These are phyloP conservation scores for Melanotaenia parkinsoni DNA, from an alignment of 2,797 vertebrate species.

Conservation along the genomic window DNA sequence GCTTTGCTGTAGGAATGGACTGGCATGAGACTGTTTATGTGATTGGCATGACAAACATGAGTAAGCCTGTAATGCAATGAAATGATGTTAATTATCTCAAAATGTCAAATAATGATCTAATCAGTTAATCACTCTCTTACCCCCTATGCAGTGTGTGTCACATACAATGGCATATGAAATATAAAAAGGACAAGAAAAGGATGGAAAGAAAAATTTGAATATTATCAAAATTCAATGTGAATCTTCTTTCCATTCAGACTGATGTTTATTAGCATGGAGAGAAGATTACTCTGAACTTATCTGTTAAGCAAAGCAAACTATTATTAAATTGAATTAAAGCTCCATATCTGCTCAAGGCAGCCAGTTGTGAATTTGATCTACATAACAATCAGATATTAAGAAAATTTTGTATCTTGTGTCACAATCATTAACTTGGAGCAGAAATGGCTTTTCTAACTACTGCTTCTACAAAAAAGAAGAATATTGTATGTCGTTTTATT, in stretches of 20 bases:
- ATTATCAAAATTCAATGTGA: background rate
- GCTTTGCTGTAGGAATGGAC: conserved; percentile 29
- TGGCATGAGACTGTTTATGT: background rate
- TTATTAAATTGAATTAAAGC: background rate
- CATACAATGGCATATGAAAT: background rate
- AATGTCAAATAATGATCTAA: background rate
- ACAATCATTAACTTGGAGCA: background rate
- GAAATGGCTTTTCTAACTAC: background rate
- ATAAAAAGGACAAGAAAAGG: background rate
- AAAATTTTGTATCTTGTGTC: background rate
- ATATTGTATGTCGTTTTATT: too few relatives aligned
- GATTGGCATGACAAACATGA: background rate
- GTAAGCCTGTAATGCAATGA: background rate
- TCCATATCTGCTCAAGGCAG: background rate
- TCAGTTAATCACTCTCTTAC: background rate
- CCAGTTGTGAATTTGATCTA: background rate
- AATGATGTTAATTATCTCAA: background rate
- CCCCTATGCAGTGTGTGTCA: background rate
- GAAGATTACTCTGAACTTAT: background rate
- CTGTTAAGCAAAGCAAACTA: conserved; percentile 1
- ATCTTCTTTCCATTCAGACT: background rate
- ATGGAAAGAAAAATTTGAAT: background rate
- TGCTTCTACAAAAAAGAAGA: too few relatives aligned
- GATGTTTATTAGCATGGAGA: background rate
- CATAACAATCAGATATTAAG: background rate